Evolutionary conservation across 2,113 vertebrate genomes (phyloP), one percentile per base, ranked within the genome.

Genomic region (Halichoeres trimaculatus): DNA sequence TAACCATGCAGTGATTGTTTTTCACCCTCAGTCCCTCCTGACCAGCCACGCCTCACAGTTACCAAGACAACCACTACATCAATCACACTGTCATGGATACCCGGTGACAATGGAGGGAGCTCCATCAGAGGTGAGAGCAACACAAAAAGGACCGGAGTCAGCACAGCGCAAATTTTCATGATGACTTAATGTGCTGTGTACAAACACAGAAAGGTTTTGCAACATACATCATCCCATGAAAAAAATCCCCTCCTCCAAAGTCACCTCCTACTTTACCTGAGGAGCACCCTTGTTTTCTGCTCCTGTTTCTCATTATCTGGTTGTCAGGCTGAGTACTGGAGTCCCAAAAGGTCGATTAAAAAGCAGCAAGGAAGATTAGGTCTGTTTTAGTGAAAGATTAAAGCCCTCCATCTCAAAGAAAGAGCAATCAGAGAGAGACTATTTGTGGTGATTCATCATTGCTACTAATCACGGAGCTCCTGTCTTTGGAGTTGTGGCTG

Each of bases 1-100:
- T 47, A 65, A 68, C 52, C 1, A 14, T n/a, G n/a, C 23, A 9
- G 8, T 76, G 5, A 78, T 60, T 22, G 57, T 70, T 65, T 22
- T 67, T 56, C 61, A 8, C 68, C 59, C 45, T 63, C 57, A 99
- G 98, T 99, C 71, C 98, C 98, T 71, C 98, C 98, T 51, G 98
- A 99, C 91, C 98, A 99, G 84, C 98, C 98, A 48, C 96, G 98
- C 63, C 96, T 99, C 69, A 99, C 98, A 0, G 98, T 99, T 65
- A 99, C 97, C 83, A 99, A 99, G 95, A 99, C 98, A 2, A 99
- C 98, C 1, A 97, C 98, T 70, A 98, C 97, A 63, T 99, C 98
- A 56, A 99, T 99, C 86, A 97, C 98, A 4, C 93, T 99, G 70
- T 98, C 97, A 47, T 99, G 98, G 98, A 97, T 98, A 80, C 98